Percentiles rank a stretch among this genome's conserved stretches.
phyloP scores from a whole-genome alignment of 2,113 vertebrate genomes.

The Ochotona curzoniae region DNA sequence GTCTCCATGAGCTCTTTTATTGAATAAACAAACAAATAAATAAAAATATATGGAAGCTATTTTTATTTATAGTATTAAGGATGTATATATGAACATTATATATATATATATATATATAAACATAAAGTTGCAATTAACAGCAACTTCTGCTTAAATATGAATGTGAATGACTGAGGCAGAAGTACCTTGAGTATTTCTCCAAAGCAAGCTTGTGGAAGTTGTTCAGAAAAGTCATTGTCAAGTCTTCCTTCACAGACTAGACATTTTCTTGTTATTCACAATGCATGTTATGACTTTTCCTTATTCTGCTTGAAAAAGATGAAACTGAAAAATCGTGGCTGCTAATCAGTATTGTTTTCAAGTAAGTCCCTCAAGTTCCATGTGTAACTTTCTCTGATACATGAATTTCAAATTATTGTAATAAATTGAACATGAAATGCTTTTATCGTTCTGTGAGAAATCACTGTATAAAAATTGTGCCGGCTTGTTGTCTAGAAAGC shows the following conservation, averaged over 20 bases:
- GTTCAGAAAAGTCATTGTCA: neutral
- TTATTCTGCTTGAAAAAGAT: neutral
- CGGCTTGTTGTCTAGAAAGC: neutral
- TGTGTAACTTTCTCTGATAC: neutral
- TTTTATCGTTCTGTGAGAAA: constrained; percentile 40
- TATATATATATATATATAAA: neutral
- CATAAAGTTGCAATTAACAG: neutral
- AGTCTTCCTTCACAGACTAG: neutral
- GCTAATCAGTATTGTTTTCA: neutral
- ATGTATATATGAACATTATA: too few relatives aligned
- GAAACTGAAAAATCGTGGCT: neutral
- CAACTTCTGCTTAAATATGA: neutral
- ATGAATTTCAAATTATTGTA: constrained; percentile 15
- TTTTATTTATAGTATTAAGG: neutral
- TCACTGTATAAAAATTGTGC: constrained; percentile 31
- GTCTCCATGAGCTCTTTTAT: neutral
- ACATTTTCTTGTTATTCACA: neutral
- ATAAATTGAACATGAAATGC: constrained; percentile 37
- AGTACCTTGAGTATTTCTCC: too few relatives aligned
- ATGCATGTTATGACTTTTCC: neutral
- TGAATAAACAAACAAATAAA: neutral
- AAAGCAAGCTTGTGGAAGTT: neutral
- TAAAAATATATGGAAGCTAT: neutral
- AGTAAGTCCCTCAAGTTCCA: neutral
- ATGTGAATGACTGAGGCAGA: neutral